Base-by-base conservation (phyloP, 2,797 vertebrate genomes). In the Leucoraja ocellata region DNA sequence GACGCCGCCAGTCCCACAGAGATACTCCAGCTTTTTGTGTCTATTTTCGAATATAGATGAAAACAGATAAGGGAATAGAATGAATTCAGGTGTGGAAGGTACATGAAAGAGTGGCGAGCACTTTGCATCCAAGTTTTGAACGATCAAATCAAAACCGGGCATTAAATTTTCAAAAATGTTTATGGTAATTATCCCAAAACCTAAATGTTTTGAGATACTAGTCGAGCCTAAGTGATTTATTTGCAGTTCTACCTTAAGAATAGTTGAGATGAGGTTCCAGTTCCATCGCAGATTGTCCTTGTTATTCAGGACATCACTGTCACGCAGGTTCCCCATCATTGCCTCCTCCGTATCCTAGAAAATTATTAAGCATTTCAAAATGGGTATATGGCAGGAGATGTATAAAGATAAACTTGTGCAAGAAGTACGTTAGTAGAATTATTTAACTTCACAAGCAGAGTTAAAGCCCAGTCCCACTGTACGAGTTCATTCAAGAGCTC, bases 211-310 rank as follows among this genome's bases (percentile, higher is more conserved):
- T 32, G 61, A 68, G 3, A 86, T n/a, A 16, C 2, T 54, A 39
- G 18, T 46, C 21, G 54, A 81, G 58, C n/a, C 1, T 9, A 23
- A 13, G 6, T 65, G 18, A 93, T 11, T 88, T 28, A 65, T 58
- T 76, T 95, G 94, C 80, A 78, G 7, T 61, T 46, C 94, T 94
- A 99, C 99, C 98, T 99, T 99, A 74, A 99, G 96, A 96, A 99
- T 99, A 95, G 99, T 99, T 94, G 98, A 97, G 93, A 99, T 98
- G 36, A 99, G 97, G 96, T 98, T 96, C 99, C 99, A 99, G 95
- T 99, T 99, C 99, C 99, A 99, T 73, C 99, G 98, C 94, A 99
- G 96, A 96, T 99, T 99, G 94, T 98, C 98, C 95, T 99, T 99
- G 96, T 99, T 98, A 96, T 98, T 98, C 94, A 99, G 98, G 94